These are phyloP conservation scores for Actinemys pallida DNA, from an alignment of 2,113 vertebrate genomes.

Conservation along the genomic window DNA sequence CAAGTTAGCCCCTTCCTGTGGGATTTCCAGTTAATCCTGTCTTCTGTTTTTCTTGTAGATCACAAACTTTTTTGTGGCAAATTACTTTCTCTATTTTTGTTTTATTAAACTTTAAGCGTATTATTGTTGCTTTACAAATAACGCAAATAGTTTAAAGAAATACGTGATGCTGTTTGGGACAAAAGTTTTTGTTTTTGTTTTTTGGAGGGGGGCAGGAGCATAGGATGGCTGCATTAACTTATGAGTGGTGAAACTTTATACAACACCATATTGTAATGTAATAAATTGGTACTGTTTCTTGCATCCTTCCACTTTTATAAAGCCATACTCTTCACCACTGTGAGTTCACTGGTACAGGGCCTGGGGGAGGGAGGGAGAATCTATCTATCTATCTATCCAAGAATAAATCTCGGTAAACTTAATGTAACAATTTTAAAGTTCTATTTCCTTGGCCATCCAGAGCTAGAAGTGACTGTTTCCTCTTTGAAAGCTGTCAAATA, in stretches of 20 bases:
- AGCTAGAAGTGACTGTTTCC: neutral
- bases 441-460: constrained; percentile 4
- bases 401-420: neutral
- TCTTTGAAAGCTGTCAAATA: constrained; percentile 1
- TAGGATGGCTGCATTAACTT: too few species aligned
- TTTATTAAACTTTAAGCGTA: neutral
- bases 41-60: neutral
- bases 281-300: neutral
- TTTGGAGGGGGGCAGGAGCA: too few species aligned
- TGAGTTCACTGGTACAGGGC: too few species aligned
- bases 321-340: neutral
- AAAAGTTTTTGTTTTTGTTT: too few species aligned
- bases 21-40: neutral
- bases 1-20: neutral
- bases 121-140: too few species aligned
- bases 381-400: too few species aligned
- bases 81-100: neutral
- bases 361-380: too few species aligned
- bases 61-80: neutral
- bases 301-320: neutral
- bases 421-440: neutral
- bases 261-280: too few species aligned
- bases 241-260: too few species aligned
- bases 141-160: too few species aligned
- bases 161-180: too few species aligned